phyloP scores from a whole-genome alignment of 2,797 vertebrate species.

The Lepilemur ruficaudatus region DNA sequence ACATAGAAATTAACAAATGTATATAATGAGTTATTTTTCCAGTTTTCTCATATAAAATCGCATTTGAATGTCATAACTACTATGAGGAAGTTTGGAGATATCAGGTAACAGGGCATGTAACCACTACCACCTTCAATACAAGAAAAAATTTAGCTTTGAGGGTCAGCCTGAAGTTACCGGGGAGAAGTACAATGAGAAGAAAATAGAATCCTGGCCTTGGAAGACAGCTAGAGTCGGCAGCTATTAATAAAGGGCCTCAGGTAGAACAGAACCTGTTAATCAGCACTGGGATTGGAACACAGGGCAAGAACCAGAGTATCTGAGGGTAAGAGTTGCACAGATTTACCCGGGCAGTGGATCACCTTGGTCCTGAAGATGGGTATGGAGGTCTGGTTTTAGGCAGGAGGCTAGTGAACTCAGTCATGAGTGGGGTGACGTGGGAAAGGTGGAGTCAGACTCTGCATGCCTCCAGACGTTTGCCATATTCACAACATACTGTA shows the following conservation, averaged over 20 bases:
- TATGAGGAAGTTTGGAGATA: background rate
- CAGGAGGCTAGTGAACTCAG: background rate
- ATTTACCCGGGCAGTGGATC: background rate
- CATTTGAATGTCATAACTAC: background rate
- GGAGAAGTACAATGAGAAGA: background rate
- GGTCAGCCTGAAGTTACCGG: background rate
- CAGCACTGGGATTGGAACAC: background rate
- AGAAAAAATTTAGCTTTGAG: background rate
- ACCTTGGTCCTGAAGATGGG: background rate
- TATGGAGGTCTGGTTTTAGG: background rate
- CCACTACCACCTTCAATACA: background rate
- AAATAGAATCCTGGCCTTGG: background rate
- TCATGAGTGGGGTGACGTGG: background rate
- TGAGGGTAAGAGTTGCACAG: background rate
- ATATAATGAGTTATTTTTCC: background rate
- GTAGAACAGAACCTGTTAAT: background rate
- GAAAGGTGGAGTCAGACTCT: background rate
- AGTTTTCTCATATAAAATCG: background rate
- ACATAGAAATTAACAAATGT: background rate
- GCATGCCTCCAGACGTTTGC: background rate
- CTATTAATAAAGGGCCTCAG: background rate
- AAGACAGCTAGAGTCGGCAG: background rate
- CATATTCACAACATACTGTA: background rate
- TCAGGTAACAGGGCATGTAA: background rate
- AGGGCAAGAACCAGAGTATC: background rate